Conservation (phyloP, 2,113 vertebrate species). For the Martes martes region DNA sequence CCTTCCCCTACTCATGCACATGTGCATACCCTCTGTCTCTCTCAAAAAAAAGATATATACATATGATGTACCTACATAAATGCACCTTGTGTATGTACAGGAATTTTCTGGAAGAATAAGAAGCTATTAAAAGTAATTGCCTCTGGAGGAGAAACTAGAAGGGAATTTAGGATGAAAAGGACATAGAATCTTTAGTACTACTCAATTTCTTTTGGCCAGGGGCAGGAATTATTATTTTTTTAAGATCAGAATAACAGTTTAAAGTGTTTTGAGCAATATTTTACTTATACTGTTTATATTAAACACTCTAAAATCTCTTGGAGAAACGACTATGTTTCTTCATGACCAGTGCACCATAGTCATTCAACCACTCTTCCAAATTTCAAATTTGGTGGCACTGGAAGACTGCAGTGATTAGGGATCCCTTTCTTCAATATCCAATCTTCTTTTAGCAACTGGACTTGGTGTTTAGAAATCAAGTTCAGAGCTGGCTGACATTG, state of each 20-base stretch:
- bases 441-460: constrained; percentile 2
- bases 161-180: neutral
- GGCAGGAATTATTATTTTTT: neutral
- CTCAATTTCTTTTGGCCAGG: neutral
- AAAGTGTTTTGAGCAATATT: neutral
- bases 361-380: neutral
- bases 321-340: neutral
- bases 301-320: neutral
- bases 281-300: neutral
- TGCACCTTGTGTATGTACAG: neutral
- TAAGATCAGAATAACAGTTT: neutral
- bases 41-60: neutral
- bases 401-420: neutral
- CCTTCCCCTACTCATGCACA: neutral
- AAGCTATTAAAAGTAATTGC: neutral
- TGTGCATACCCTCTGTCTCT: neutral
- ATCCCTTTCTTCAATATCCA: neutral
- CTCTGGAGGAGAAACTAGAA: neutral
- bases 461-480: neutral
- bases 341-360: neutral
- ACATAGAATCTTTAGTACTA: neutral
- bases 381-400: neutral
- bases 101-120: constrained; percentile 19
- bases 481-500: neutral
- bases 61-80: neutral